Conservation (phyloP, 2,797 vertebrate species). For the Pterois miles region DNA sequence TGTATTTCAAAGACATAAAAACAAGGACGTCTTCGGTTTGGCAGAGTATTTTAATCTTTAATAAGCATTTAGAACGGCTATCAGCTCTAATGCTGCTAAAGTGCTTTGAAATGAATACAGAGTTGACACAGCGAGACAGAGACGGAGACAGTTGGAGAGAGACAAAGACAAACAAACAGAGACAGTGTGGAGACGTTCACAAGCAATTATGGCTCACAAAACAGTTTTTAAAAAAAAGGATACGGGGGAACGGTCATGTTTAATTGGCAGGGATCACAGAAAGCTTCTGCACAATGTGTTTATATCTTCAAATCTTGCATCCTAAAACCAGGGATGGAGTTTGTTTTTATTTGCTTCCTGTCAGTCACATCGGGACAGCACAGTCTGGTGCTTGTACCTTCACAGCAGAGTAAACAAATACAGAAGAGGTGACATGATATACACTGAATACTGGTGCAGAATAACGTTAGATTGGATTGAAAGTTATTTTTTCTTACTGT, state of each 20-base stretch:
- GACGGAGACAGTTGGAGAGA: conserved; percentile 45
- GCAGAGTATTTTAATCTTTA: conserved; percentile 73
- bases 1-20: conserved; percentile 50
- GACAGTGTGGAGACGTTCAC: conserved; percentile 21
- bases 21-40: conserved; percentile 38
- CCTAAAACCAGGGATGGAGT: neutral
- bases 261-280: conserved; percentile 45
- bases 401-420: conserved; percentile 25
- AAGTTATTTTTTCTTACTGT: neutral
- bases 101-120: conserved; percentile 63
- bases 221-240: neutral
- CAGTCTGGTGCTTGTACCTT: conserved; percentile 17
- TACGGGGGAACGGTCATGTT: conserved; percentile 20
- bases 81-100: conserved; percentile 64
- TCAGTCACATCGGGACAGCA: conserved; percentile 24
- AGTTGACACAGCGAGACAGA: conserved; percentile 59
- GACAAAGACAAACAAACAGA: conserved; percentile 53
- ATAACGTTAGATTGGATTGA: neutral
- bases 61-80: conserved; percentile 72
- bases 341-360: conserved; percentile 24
- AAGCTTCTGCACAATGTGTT: neutral
- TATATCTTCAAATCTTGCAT: neutral
- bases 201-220: neutral
- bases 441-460: neutral
- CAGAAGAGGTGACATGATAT: conserved; percentile 6